phyloP scores from a whole-genome alignment of 2,888 invertebrate species.

The Pyrrhia umbra region DNA sequence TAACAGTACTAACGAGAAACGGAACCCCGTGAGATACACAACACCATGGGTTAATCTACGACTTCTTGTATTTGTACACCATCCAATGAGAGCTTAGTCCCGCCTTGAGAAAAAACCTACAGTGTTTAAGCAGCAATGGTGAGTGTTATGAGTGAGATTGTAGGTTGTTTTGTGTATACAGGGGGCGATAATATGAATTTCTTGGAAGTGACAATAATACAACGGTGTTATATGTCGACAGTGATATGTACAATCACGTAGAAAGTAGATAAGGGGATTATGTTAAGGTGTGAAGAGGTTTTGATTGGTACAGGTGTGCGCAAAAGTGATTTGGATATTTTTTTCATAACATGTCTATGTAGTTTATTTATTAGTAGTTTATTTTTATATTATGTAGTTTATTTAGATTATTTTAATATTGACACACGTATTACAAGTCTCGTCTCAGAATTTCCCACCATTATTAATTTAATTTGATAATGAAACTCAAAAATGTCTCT shows the following conservation, averaged over 20 bases:
- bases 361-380: no score
- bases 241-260: constrained; percentile 11
- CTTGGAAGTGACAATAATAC: constrained; percentile 53
- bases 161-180: background rate
- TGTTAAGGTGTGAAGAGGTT: constrained; percentile 10
- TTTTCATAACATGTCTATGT: no score
- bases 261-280: constrained; percentile 36
- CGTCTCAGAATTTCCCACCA: no score
- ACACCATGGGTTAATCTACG: constrained; percentile 14
- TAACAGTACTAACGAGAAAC: constrained; percentile 62
- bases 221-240: constrained; percentile 36
- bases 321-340: constrained; percentile 4
- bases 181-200: constrained; percentile 30
- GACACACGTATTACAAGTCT: no score
- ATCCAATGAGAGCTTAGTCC: constrained; percentile 32
- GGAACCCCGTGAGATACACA: constrained; percentile 59
- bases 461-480: no score
- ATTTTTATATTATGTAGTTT: no score
- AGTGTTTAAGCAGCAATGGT: constrained; percentile 35
- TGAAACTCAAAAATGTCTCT: no score
- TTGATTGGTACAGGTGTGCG: constrained; percentile 12
- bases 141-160: background rate
- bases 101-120: background rate
- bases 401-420: no score
- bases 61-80: background rate